A percentile compares a stretch with the other conserved stretches of the same genome.
Evolutionary conservation across 2,113 vertebrate species (phyloP).

Genomic region (Pelmatolapia mariae): DNA sequence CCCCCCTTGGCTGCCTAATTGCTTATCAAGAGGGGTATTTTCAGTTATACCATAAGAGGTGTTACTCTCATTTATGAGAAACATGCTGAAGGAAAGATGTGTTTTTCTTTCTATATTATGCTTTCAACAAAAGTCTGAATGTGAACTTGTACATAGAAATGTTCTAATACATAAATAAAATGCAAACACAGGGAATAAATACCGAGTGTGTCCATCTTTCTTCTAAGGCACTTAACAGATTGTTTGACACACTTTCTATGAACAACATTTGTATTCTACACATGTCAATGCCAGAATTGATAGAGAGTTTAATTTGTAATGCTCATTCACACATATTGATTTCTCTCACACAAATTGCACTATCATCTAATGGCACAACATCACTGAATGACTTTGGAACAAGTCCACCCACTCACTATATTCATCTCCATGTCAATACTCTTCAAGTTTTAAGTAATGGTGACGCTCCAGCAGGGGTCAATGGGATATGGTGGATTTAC

Average conservation of each 20-base stretch:
- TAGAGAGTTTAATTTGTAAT: not conserved
- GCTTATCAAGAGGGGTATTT: not conserved
- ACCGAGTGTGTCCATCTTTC: not conserved
- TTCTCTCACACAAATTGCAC: not conserved
- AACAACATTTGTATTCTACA: not conserved
- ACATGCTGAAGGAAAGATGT: not conserved
- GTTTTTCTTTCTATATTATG: not conserved
- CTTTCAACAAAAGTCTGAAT: not conserved
- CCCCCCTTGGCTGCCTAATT: not conserved
- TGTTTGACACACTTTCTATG: not conserved
- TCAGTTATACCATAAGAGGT: not conserved
- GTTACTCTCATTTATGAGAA: not conserved
- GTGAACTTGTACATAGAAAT: not conserved
- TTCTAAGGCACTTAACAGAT: not conserved
- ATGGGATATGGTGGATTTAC: slow-evolving; percentile 20
- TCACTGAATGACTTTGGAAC: slow-evolving; percentile 43
- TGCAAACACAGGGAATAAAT: not conserved
- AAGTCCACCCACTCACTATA: slow-evolving; percentile 2
- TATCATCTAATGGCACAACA: not conserved
- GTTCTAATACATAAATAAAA: not conserved
- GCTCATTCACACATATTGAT: slow-evolving; percentile 20
- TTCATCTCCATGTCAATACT: slow-evolving; percentile 3
- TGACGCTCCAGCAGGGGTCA: slow-evolving; percentile 22
- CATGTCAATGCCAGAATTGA: not conserved
- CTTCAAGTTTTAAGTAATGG: slow-evolving; percentile 21